phyloP scores from a whole-genome alignment of 1,140 invertebrate species.

The Metaphire vulgaris region DNA sequence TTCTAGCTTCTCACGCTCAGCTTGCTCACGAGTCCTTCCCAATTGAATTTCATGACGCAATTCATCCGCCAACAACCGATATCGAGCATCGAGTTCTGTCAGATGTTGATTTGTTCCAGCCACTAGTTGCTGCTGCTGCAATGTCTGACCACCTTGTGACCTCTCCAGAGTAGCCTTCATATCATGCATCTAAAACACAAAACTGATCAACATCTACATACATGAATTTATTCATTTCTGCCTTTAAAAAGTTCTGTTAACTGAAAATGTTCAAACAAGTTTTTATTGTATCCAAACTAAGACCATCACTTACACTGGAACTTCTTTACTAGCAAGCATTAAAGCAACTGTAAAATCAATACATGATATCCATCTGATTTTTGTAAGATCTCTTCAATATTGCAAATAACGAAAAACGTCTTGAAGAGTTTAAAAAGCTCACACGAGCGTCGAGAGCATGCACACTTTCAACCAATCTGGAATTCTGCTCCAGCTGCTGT shows the following conservation, averaged over 20 bases:
- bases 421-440: too few species aligned
- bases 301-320: too few species aligned
- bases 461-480: conserved; percentile 39
- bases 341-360: too few species aligned
- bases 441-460: conserved; percentile 45
- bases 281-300: too few species aligned
- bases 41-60: conserved; percentile 37
- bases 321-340: too few species aligned
- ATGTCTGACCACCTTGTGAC: conserved; percentile 35
- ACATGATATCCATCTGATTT: too few species aligned
- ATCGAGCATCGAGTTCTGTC: conserved; percentile 41
- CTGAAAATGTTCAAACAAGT: too few species aligned
- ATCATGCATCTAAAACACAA: neutral
- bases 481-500: conserved; percentile 37
- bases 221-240: too few species aligned
- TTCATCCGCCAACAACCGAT: conserved; percentile 42
- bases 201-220: too few species aligned
- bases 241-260: too few species aligned
- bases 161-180: neutral
- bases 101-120: conserved; percentile 42
- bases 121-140: conserved; percentile 43
- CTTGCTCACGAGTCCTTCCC: conserved; percentile 35
- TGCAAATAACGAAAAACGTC: too few species aligned
- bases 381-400: too few species aligned
- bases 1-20: conserved; percentile 43